Percentiles rank a stretch among this genome's conserved stretches.
These are phyloP conservation scores for Leptopilina drosophilae DNA, from an alignment of 2,888 invertebrate species.

Conservation along the genomic window DNA sequence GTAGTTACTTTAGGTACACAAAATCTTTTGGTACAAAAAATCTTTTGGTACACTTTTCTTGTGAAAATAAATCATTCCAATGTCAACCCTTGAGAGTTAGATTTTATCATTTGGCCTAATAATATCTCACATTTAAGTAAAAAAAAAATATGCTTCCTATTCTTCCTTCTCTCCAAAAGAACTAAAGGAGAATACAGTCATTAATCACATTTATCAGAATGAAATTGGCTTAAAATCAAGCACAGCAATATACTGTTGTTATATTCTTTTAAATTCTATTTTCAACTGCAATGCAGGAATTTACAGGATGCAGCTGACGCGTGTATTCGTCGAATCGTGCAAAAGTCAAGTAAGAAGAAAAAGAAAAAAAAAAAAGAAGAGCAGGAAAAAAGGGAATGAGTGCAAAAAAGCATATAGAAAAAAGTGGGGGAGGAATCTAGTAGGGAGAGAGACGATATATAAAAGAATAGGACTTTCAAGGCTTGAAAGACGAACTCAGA, in stretches of 20 bases:
- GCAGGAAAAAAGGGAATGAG: constrained; percentile 13
- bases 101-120: too few relatives aligned
- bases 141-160: too few relatives aligned
- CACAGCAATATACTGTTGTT: constrained; percentile 32
- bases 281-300: constrained; percentile 60
- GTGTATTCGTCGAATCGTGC: constrained; percentile 43
- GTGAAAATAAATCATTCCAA: too few relatives aligned
- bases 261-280: constrained; percentile 46
- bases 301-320: constrained; percentile 53
- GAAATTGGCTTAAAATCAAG: constrained; percentile 61
- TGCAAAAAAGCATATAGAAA: constrained; percentile 3
- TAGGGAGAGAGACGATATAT: constrained; percentile 22
- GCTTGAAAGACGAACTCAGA: constrained; percentile 43
- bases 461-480: constrained; percentile 45
- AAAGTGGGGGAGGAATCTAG: constrained; percentile 2
- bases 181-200: too few relatives aligned
- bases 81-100: too few relatives aligned
- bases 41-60: too few relatives aligned
- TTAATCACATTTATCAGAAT: not conserved
- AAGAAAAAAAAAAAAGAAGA: not conserved
- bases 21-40: too few relatives aligned
- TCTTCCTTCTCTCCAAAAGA: too few relatives aligned
- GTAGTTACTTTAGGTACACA: too few relatives aligned
- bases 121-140: too few relatives aligned
- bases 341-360: constrained; percentile 41